Conservation (phyloP, 2,888 invertebrate species). For the Sepiola atlantica region DNA sequence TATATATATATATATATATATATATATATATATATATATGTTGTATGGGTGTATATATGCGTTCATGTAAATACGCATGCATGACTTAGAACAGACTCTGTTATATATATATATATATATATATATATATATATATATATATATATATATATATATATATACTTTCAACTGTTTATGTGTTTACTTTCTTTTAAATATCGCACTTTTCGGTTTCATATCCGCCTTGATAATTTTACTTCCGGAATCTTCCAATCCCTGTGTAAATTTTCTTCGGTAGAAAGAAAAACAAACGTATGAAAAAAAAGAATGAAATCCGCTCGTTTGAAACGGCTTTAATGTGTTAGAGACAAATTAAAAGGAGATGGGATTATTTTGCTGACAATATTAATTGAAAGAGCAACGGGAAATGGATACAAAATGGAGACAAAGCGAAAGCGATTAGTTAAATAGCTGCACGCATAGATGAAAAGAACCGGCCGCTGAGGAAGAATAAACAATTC, state of each 20-base stretch:
- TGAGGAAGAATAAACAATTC: neutral
- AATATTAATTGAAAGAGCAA: neutral
- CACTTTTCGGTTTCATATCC: too few relatives aligned
- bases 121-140: neutral
- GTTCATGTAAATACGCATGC: neutral
- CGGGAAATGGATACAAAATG: neutral
- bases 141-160: neutral
- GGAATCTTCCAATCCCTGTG: too few relatives aligned
- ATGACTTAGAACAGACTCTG: neutral
- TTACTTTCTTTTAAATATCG: too few relatives aligned
- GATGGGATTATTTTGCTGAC: neutral
- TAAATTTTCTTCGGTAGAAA: neutral
- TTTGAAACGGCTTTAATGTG: neutral
- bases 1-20: neutral
- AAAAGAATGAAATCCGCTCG: neutral
- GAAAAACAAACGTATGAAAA: neutral
- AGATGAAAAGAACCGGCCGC: neutral
- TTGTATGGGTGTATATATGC: neutral
- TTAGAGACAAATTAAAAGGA: neutral
- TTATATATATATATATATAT: neutral
- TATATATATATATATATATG: neutral
- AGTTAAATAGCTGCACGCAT: neutral
- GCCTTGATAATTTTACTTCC: too few relatives aligned
- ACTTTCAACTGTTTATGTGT: neutral
- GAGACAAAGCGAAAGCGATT: neutral